Conservation (phyloP, 64 coral and sea anemone species). For the Dendrophyllia cribrosa region DNA sequence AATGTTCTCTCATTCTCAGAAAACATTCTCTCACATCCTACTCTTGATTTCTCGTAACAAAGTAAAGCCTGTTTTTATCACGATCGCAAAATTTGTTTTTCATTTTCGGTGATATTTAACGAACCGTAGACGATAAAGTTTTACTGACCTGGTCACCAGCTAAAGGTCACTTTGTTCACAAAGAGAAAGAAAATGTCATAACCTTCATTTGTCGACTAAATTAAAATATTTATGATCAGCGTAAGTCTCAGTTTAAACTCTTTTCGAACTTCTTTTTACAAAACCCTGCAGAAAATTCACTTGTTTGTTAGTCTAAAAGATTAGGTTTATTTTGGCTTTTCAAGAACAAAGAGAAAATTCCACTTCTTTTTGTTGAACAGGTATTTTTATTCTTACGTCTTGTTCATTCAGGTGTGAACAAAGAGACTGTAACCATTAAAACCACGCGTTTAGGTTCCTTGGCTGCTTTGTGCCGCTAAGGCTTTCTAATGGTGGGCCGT, state of each 20-base stretch:
- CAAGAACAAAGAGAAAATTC: too few relatives aligned
- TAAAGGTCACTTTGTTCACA: slow-evolving; percentile 40
- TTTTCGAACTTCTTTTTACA: not conserved
- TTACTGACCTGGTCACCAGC: slow-evolving; percentile 22
- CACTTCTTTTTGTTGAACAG: too few relatives aligned
- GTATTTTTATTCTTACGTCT: too few relatives aligned
- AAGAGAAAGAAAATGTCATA: slow-evolving; percentile 7
- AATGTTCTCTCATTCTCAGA: slow-evolving; percentile 22
- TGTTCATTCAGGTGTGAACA: too few relatives aligned
- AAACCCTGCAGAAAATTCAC: not conserved
- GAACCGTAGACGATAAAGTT: not conserved
- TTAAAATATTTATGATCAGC: slow-evolving; percentile 36
- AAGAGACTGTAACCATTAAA: too few relatives aligned
- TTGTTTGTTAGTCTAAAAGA: too few relatives aligned
- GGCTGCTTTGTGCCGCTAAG: too few relatives aligned
- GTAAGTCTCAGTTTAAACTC: not conserved
- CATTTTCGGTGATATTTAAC: not conserved
- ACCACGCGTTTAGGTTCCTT: too few relatives aligned
- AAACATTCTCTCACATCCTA: slow-evolving; percentile 22
- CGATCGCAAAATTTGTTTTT: not conserved
- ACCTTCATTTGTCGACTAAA: not conserved
- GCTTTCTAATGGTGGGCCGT: too few relatives aligned
- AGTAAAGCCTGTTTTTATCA: not conserved
- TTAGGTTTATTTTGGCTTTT: too few relatives aligned
- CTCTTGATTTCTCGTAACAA: not conserved